These are phyloP conservation scores for Antechinus stuartii DNA, from an alignment of 2,113 vertebrate species.

Conservation along the genomic window DNA sequence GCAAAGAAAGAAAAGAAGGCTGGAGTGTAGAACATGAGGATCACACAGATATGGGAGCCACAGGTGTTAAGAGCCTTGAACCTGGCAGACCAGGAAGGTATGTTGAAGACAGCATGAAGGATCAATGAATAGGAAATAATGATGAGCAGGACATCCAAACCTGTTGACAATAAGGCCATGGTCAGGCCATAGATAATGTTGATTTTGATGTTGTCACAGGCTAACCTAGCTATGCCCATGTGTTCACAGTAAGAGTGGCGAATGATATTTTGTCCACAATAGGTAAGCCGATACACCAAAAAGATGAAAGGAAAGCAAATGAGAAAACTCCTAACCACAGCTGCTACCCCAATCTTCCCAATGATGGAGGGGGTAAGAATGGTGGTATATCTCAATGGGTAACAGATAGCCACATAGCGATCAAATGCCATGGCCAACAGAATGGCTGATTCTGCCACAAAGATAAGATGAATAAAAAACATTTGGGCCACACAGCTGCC, in stretches of 20 bases:
- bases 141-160: constrained; percentile 70
- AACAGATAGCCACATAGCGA: constrained; percentile 64
- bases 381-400: constrained; percentile 57
- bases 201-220: constrained; percentile 64
- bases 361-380: constrained; percentile 55
- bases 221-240: constrained; percentile 74
- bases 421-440: constrained; percentile 70
- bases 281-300: constrained; percentile 54
- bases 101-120: constrained; percentile 64
- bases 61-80: constrained; percentile 73
- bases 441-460: constrained; percentile 63
- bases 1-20: constrained; percentile 78
- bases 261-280: constrained; percentile 67
- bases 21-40: constrained; percentile 69
- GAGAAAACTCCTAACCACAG: constrained; percentile 58
- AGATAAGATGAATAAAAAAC: constrained; percentile 72
- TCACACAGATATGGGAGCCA: constrained; percentile 73
- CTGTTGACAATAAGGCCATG: constrained; percentile 61
- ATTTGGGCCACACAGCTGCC: constrained; percentile 65
- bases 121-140: constrained; percentile 67
- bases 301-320: constrained; percentile 72
- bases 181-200: constrained; percentile 74
- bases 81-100: constrained; percentile 67
- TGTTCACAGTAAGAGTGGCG: constrained; percentile 78
- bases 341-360: constrained; percentile 54